Conservation (phyloP, 2,888 invertebrate genomes). For the Andrena dorsata region DNA sequence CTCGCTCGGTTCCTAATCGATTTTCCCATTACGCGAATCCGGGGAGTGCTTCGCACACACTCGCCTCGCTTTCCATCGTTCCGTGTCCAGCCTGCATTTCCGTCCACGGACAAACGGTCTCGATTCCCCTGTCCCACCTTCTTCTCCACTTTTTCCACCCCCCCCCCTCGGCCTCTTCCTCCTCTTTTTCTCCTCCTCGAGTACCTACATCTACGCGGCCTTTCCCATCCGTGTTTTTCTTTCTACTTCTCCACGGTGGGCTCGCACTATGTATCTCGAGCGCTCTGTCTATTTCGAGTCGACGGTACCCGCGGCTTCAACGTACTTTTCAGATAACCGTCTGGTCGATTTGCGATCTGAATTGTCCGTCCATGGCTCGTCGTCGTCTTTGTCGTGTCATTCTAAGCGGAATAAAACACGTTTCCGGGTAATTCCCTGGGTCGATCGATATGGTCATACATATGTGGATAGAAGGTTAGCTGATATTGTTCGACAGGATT, state of each 20-base stretch:
- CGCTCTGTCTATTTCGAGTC: slow-evolving; percentile 39
- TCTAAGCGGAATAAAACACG: background rate
- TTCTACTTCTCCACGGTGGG: slow-evolving; percentile 8
- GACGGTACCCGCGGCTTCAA: slow-evolving; percentile 43
- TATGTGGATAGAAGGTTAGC: background rate
- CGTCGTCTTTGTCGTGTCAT: background rate
- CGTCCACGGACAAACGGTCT: slow-evolving; percentile 71
- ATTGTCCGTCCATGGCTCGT: background rate
- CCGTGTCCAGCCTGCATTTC: slow-evolving; percentile 76
- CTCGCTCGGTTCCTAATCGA: slow-evolving; percentile 75
- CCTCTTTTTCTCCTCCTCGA: slow-evolving; percentile 33
- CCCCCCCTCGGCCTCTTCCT: background rate
- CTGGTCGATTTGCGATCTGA: slow-evolving; percentile 5
- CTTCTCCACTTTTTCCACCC: slow-evolving; percentile 6
- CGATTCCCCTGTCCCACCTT: slow-evolving; percentile 58
- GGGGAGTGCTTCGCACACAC: slow-evolving; percentile 73
- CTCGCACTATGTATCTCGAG: background rate
- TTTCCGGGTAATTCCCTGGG: background rate
- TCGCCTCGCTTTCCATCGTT: slow-evolving; percentile 63
- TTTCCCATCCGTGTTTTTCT: slow-evolving; percentile 43
- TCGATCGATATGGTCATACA: background rate
- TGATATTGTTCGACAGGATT: background rate
- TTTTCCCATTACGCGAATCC: slow-evolving; percentile 80
- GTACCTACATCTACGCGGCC: slow-evolving; percentile 26
- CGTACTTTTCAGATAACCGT: slow-evolving; percentile 23